Conservation (phyloP, 2,113 vertebrate species). For the Elaphurus davidianus region DNA sequence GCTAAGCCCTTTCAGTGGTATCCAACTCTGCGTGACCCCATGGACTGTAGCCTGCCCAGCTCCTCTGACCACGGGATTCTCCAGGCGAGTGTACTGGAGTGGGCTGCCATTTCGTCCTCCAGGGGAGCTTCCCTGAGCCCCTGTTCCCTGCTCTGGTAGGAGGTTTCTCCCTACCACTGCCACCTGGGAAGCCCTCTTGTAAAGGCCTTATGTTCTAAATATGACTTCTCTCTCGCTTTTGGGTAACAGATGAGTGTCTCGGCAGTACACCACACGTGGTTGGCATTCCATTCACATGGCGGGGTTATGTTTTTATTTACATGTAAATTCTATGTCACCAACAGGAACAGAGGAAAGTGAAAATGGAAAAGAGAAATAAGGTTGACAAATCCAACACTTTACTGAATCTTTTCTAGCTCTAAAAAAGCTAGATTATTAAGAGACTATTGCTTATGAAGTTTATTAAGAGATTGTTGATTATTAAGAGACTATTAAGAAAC, state of each 20-base stretch:
- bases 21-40: not conserved
- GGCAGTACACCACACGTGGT: not conserved
- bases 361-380: not conserved
- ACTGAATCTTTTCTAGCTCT: not conserved
- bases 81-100: not conserved
- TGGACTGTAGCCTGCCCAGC: not conserved
- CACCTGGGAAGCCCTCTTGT: not conserved
- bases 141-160: not conserved
- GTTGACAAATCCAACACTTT: not conserved
- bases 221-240: not conserved
- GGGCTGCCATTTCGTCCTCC: not conserved
- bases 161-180: not conserved
- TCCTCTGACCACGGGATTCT: not conserved
- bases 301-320: not conserved
- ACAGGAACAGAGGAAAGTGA: not conserved
- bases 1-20: not conserved
- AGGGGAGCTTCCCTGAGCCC: not conserved
- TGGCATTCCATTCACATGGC: not conserved
- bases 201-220: not conserved
- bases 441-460: not conserved
- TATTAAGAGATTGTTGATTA: not conserved
- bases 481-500: not conserved
- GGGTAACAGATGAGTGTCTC: not conserved
- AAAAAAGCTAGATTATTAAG: conserved; percentile 3
- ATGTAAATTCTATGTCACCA: not conserved